Percentiles rank a stretch among this genome's conserved stretches.
phyloP scores from a whole-genome alignment of 2,888 invertebrate species.

The Cryptophagus acutangulus region DNA sequence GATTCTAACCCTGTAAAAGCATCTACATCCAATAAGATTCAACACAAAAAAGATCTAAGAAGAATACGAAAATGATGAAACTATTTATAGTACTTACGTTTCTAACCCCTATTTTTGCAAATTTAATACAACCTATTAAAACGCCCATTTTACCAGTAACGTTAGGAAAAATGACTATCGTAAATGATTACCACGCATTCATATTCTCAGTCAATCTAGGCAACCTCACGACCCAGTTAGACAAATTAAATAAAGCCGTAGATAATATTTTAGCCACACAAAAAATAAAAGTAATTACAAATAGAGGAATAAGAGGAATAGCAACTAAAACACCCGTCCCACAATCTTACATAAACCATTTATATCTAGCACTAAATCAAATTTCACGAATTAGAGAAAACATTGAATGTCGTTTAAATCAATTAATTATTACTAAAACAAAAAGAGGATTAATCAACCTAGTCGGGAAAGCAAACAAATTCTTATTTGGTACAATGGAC shows the following conservation, averaged over 20 bases:
- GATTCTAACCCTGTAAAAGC: background rate
- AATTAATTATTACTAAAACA: background rate
- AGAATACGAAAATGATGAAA: background rate
- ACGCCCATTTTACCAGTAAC: background rate
- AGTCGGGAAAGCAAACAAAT: background rate
- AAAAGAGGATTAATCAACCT: constrained; percentile 2
- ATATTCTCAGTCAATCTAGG: background rate
- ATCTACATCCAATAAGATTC: background rate
- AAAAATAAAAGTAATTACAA: background rate
- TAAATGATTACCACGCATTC: constrained; percentile 1
- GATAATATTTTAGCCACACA: background rate
- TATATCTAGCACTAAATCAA: background rate
- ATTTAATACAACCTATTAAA: background rate
- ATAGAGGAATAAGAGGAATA: too few relatives aligned
- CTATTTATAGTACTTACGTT: background rate
- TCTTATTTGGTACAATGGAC: background rate
- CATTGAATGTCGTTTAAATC: background rate
- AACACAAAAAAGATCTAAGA: constrained; percentile 2
- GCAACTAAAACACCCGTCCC: background rate
- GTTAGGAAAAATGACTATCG: background rate
- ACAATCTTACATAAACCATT: background rate
- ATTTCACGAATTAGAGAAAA: background rate
- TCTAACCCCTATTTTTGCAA: background rate
- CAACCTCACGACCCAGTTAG: background rate
- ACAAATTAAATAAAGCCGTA: background rate